Conservation (phyloP, 2,113 vertebrate species). For the Epinephelus moara region DNA sequence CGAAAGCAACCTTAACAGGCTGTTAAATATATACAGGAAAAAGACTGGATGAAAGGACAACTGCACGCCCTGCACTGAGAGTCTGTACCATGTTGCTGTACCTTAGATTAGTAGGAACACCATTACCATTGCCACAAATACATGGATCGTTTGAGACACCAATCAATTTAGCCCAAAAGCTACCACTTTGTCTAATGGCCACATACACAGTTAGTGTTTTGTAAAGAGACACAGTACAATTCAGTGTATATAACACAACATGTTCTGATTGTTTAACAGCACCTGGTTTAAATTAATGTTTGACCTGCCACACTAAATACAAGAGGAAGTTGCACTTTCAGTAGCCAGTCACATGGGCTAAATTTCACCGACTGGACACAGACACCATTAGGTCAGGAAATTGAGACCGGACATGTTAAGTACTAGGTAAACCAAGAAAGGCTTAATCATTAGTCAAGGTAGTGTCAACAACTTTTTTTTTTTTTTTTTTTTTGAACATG, state of each 20-base stretch:
- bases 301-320: slow-evolving; percentile 18
- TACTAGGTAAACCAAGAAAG: slow-evolving; percentile 32
- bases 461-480: slow-evolving; percentile 31
- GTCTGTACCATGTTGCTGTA: slow-evolving; percentile 51
- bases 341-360: slow-evolving; percentile 17
- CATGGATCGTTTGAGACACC: slow-evolving; percentile 31
- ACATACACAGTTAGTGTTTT: slow-evolving; percentile 17
- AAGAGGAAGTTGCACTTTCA: slow-evolving; percentile 33
- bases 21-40: slow-evolving; percentile 57
- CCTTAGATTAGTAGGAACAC: slow-evolving; percentile 29
- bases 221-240: slow-evolving; percentile 6
- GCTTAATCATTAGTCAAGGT: slow-evolving; percentile 68
- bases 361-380: slow-evolving; percentile 28
- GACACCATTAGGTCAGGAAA: slow-evolving; percentile 22
- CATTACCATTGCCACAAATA: slow-evolving; percentile 28
- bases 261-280: slow-evolving; percentile 37
- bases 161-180: slow-evolving; percentile 24
- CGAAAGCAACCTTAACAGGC: slow-evolving; percentile 28
- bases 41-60: slow-evolving; percentile 11
- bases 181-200: slow-evolving; percentile 38
- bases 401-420: slow-evolving; percentile 17
- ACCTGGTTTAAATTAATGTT: slow-evolving; percentile 49
- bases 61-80: slow-evolving; percentile 14
- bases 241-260: neutral
- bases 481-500: neutral